A percentile compares a stretch with the other conserved stretches of the same genome.
Evolutionary conservation across 2,113 vertebrate species (phyloP).

Genomic region (Lepidothrix coronata): DNA sequence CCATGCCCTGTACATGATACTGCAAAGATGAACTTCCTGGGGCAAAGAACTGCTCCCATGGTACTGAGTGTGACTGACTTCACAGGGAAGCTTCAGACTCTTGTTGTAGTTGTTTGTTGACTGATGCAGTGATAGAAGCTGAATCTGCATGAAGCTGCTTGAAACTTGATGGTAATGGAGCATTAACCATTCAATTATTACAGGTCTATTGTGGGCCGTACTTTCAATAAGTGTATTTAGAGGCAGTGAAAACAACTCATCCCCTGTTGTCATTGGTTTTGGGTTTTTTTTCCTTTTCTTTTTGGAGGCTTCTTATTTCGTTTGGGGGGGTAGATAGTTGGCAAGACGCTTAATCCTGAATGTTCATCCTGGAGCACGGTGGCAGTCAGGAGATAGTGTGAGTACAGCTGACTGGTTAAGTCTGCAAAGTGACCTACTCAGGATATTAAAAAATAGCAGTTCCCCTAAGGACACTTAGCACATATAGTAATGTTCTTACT

Average conservation of each 20-base stretch:
- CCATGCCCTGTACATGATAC: background rate
- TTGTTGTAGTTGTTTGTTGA: background rate
- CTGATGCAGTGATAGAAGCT: background rate
- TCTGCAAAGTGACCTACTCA: constrained; percentile 11
- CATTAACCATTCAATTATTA: background rate
- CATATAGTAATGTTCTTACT: background rate
- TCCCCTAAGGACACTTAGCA: background rate
- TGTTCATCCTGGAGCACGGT: background rate
- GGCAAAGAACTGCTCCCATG: background rate
- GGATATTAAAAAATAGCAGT: constrained; percentile 6
- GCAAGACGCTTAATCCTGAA: background rate
- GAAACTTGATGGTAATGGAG: background rate
- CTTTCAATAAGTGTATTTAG: background rate
- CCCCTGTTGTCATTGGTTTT: background rate
- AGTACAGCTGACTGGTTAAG: background rate
- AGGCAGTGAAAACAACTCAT: background rate
- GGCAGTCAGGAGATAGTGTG: background rate
- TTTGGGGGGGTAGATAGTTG: background rate
- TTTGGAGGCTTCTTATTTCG: background rate
- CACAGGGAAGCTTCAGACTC: background rate
- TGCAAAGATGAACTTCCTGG: background rate
- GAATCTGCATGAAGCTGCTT: background rate
- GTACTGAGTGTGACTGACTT: background rate
- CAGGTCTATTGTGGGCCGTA: background rate
- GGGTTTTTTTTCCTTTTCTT: background rate